A percentile compares a stretch with the other conserved stretches of the same genome.
phyloP scores from a whole-genome alignment of 2,113 vertebrate genomes.

The Cercopithecus mona region DNA sequence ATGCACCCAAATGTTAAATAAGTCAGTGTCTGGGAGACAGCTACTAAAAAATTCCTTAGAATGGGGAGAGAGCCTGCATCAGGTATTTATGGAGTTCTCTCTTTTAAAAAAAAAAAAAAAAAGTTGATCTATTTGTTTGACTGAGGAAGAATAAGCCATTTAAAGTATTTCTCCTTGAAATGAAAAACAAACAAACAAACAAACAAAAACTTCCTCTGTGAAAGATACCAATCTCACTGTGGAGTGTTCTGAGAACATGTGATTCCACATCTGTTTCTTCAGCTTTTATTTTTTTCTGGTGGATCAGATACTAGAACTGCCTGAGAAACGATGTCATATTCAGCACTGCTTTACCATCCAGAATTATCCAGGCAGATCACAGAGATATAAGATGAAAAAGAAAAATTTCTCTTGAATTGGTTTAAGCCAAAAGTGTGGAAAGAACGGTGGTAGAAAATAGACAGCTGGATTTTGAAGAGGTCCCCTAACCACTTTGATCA shows the following conservation, averaged over 20 bases:
- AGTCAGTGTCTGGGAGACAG: neutral
- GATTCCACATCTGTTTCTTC: neutral
- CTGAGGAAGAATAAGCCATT: neutral
- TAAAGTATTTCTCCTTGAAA: neutral
- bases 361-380: neutral
- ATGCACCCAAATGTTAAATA: neutral
- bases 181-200: neutral
- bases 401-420: neutral
- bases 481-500: neutral
- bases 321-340: neutral
- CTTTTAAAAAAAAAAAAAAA: too few relatives aligned
- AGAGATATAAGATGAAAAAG: neutral
- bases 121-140: neutral
- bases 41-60: neutral
- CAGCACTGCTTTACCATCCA: neutral
- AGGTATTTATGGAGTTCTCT: neutral
- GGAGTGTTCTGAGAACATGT: neutral
- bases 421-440: neutral
- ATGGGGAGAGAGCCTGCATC: neutral
- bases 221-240: neutral
- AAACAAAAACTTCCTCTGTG: neutral
- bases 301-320: neutral
- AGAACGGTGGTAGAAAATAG: neutral
- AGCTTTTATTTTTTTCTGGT: neutral
- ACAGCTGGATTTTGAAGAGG: neutral